These are phyloP conservation scores for Drosophila leonis DNA, from an alignment of 2,888 invertebrate species.

Conservation along the genomic window DNA sequence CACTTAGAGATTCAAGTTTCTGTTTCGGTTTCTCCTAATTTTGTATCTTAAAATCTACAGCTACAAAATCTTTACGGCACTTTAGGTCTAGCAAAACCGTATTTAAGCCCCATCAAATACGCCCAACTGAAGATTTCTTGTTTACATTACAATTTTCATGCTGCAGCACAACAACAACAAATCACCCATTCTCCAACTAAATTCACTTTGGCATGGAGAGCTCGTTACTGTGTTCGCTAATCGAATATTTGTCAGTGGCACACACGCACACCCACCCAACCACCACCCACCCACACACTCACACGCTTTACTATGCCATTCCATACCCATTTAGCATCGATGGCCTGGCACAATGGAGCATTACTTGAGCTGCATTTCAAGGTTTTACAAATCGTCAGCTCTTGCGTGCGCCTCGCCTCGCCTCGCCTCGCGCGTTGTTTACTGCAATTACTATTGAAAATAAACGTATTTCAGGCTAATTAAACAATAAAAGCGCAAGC, in stretches of 20 bases:
- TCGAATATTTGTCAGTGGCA: constrained; percentile 36
- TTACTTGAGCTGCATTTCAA: constrained; percentile 60
- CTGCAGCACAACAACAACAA: constrained; percentile 19
- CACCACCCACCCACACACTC: neutral
- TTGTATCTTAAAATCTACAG: neutral
- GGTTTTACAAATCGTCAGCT: constrained; percentile 70
- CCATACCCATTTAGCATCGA: constrained; percentile 45
- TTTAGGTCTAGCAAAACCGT: neutral
- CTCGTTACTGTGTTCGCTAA: constrained; percentile 29
- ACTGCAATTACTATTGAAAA: constrained; percentile 77
- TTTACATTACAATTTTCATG: constrained; percentile 17
- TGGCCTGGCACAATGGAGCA: constrained; percentile 48
- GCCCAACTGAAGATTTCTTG: constrained; percentile 5
- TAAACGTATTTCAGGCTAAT: constrained; percentile 81
- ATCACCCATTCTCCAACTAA: constrained; percentile 22
- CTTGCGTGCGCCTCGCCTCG: constrained; percentile 42
- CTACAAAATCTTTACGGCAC: neutral
- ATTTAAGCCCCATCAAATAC: neutral
- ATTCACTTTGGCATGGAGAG: constrained; percentile 24
- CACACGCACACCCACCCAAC: constrained; percentile 9
- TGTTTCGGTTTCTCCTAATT: too few species aligned
- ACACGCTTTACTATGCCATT: constrained; percentile 3
- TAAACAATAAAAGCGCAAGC: constrained; percentile 73
- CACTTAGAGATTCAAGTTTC: too few species aligned
- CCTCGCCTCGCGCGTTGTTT: constrained; percentile 68